Evolutionary conservation across 2,888 invertebrate species (phyloP), one percentile per base, ranked within the genome.

Genomic region (Crossocerus cetratus): DNA sequence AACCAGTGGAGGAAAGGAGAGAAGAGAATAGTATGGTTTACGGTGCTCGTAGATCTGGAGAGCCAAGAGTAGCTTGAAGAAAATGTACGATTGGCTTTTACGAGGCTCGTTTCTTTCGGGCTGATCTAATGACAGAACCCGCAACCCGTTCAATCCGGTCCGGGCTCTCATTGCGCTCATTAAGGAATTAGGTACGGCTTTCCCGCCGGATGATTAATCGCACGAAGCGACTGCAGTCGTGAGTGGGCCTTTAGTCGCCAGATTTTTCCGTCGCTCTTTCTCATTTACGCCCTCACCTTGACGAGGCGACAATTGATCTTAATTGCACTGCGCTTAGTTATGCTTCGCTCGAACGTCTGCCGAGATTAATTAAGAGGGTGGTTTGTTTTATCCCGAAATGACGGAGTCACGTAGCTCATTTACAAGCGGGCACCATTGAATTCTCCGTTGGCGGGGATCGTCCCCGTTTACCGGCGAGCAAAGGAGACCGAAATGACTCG

Each of bases 131-230:
- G 45, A 43, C 53, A 13, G 45, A 45, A 60, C 42, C 14, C 16
- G n/a, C 32, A 23, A 5, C 22, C 16, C 55, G 32, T 5, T 21
- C 23, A 22, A 14, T 21, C 14, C 23, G 21, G 8, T 45, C 16
- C 11, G n/a, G 56, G 43, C 43, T 14, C 32, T 54, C 64, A 59
- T 69, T 59, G 62, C 55, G 32, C 66, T 76, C 42, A 73, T 76
- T 66, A 63, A 20, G 54, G 56, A 66, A 75, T 73, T 70, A 73
- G 66, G 20, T 67, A 64, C 62, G 69, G 63, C 60, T 42, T 57
- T 54, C 11, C 42, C 21, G 32, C 44, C 32, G 43, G 58, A 70
- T 66, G 73, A 75, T 75, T 75, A 75, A 75, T 75, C 45, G 66
- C 65, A 49, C 23, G 21, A 55, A 14, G 32, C 22, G 49, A 49